Evolutionary conservation across 2,888 invertebrate species (phyloP).

Genomic region (Neuroscelio doddi): DNA sequence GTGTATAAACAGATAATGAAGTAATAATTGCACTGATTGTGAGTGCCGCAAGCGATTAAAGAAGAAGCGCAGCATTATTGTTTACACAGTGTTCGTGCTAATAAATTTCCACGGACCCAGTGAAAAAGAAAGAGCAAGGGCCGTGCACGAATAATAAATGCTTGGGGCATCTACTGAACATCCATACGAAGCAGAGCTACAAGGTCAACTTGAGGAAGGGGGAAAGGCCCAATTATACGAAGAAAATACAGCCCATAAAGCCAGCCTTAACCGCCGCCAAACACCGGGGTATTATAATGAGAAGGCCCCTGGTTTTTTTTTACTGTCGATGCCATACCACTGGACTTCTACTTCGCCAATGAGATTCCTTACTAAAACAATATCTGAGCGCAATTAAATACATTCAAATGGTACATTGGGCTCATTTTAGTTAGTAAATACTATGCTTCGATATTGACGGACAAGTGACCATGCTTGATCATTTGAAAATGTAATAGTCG

Average conservation of each 20-base stretch:
- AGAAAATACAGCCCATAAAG: conserved; percentile 58
- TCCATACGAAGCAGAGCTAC: conserved; percentile 14
- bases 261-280: conserved; percentile 52
- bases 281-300: conserved; percentile 55
- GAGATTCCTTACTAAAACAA: conserved; percentile 6
- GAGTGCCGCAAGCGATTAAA: conserved; percentile 26
- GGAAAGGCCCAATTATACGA: conserved; percentile 52
- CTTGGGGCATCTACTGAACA: conserved; percentile 21
- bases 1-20: not conserved
- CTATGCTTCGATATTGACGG: too few relatives aligned
- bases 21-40: conserved; percentile 14
- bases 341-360: conserved; percentile 14
- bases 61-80: conserved; percentile 35
- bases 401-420: not conserved
- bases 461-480: too few relatives aligned
- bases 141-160: conserved; percentile 42
- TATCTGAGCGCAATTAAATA: not conserved
- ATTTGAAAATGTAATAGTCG: too few relatives aligned
- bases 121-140: conserved; percentile 16
- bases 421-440: too few relatives aligned
- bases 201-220: conserved; percentile 14
- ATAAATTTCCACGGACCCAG: conserved; percentile 38
- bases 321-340: conserved; percentile 21
- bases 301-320: conserved; percentile 39
- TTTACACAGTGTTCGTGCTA: conserved; percentile 43